Evolutionary conservation across 2,113 vertebrate genomes (phyloP), one percentile per base, ranked within the genome.

Genomic region (Takifugu flavidus): DNA sequence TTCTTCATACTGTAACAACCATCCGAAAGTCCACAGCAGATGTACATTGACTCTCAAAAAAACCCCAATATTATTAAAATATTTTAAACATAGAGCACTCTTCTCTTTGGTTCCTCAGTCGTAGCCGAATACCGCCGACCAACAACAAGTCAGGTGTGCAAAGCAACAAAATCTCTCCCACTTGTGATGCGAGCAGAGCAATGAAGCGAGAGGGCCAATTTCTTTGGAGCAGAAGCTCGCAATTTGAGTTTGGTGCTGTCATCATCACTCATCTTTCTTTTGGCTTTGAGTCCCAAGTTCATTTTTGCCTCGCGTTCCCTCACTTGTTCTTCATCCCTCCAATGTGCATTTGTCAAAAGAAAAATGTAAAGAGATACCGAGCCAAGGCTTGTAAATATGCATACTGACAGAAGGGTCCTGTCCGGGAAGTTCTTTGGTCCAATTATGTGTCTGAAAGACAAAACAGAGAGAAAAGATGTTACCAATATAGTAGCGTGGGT

Each of bases 381-480:
- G 91, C 90, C 88, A 91, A 89, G 88, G 77, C 54, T 80, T 31
- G 39, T 49, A 77, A 61, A 79, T 76, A 76, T 73, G 86, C 65
- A 79, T 78, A 76, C 60, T 27, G 62, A 70, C 83, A 87, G 78
- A 58, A 89, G 86, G 91, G 91, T 90, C 88, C 87, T 72, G 46
- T 89, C 69, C 76, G 77, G 77, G 77, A 91, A 90, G 87, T 80
- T 88, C 75, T 85, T 20, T 65, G 57, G 70, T 85, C 62, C 64
- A 64, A 86, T 95, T 98, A 98, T 77, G 93, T 82, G 89, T 99
- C 96, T 99, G 92, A 69, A 79, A 89, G 43, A 72, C 69, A 88
- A 8, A 28, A 59, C 26, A 54, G n/a, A 67, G 13, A 58, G 8
- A 53, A 65, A 53, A 68, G 14, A 53, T 3, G 25, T 83, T 42